These are phyloP conservation scores for Antechinus flavipes DNA, from an alignment of 2,113 vertebrate genomes.

Conservation along the genomic window DNA sequence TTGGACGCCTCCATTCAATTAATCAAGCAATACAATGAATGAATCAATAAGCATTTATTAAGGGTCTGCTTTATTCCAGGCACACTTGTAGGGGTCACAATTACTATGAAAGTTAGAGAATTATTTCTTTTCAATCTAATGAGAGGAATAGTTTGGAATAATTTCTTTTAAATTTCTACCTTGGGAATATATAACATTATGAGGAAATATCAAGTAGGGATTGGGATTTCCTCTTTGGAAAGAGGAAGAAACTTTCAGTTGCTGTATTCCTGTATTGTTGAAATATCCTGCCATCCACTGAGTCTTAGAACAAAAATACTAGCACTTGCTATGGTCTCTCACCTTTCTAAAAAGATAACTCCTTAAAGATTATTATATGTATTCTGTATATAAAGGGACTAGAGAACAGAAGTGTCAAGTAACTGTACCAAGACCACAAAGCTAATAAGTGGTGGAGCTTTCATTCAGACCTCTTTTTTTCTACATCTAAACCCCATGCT, in stretches of 20 bases:
- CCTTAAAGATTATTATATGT: neutral
- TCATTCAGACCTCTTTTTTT: neutral
- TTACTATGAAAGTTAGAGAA: too few species aligned
- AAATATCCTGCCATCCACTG: neutral
- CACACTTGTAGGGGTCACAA: too few species aligned
- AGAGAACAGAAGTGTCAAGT: too few species aligned
- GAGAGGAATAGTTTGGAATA: neutral
- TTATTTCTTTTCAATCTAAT: too few species aligned
- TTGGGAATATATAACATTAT: neutral
- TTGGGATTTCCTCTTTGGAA: neutral
- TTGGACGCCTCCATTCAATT: neutral
- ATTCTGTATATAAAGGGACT: neutral
- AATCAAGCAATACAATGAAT: neutral
- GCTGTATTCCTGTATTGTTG: neutral
- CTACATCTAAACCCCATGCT: neutral
- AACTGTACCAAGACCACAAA: too few species aligned
- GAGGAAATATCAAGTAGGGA: neutral
- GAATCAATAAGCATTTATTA: neutral
- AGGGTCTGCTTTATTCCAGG: too few species aligned
- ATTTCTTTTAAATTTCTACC: neutral
- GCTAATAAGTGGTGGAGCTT: too few species aligned
- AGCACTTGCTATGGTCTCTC: neutral
- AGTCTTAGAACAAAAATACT: neutral
- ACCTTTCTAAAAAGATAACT: neutral
- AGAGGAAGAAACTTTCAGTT: neutral